Evolutionary conservation across 2,113 vertebrate species (phyloP), one percentile per base, ranked within the genome.

Genomic region (Fukomys damarensis): DNA sequence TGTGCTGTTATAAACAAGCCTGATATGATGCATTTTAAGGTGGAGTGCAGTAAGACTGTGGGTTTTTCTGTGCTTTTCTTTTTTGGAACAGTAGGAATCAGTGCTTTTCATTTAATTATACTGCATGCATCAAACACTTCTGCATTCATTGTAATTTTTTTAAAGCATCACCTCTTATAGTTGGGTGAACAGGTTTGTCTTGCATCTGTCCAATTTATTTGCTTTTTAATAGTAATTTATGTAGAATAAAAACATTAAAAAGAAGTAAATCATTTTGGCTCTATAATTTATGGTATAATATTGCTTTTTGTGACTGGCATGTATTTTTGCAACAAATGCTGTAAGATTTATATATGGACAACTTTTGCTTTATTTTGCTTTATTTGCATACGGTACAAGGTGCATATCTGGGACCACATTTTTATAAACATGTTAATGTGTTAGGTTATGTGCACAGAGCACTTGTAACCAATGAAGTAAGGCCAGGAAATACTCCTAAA

Each of bases 151-250:
- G 98, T 99, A 98, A 98, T 98, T 98, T 97, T 96, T 96, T 35
- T 22, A 96, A 97, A 97, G 5, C 88, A 95, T 96, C 97, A 97
- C 97, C 97, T 98, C 98, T 98, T 98, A 97, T 98, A 98, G 98
- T 98, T 98, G 97, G 94, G 94, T 98, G 96, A 98, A 97, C 95
- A 95, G 93, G 95, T 98, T 98, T 98, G 98, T 98, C 97, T 89
- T 98, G 96, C 96, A 98, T 97, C 98, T 98, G 97, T 98, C 96
- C 96, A 97, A 35, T 98, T 98, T 98, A 98, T 98, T 98, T 98
- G 97, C 98, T 98, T 98, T 98, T 98, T 98, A 98, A 98, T 98
- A 99, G 98, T 99, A 99, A 99, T 98, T 99, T 98, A 99, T 99
- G 98, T 99, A 99, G 98, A 98, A 98, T 98, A 98, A 98, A 98